These are phyloP conservation scores for Heliothis virescens DNA, from an alignment of 1,140 invertebrate species.

Conservation along the genomic window DNA sequence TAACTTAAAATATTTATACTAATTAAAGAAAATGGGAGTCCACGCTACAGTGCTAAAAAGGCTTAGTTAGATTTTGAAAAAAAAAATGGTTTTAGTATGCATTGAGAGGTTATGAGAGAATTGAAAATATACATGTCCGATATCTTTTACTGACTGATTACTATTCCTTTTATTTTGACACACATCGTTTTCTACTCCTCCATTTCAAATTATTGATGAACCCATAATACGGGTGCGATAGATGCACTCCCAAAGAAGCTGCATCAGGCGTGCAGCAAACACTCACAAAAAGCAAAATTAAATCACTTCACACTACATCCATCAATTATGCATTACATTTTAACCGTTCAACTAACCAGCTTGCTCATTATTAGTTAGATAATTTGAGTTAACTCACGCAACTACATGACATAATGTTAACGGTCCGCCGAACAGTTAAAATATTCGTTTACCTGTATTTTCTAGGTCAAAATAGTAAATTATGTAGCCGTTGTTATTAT, in stretches of 20 bases:
- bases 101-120: no score
- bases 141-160: no score
- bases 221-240: no score
- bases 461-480: conserved; percentile 52
- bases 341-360: not conserved
- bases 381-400: conserved; percentile 35
- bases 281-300: not conserved
- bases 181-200: no score
- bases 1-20: no score
- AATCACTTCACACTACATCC: conserved; percentile 12
- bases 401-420: conserved; percentile 51
- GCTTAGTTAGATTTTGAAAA: no score
- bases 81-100: no score
- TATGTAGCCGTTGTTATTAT: conserved; percentile 8
- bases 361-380: conserved; percentile 43
- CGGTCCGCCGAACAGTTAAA: conserved; percentile 43
- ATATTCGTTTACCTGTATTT: conserved; percentile 18
- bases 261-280: not conserved
- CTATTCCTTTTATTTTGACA: no score
- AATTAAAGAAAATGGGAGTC: no score
- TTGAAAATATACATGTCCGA: no score
- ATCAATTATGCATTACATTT: conserved; percentile 33
- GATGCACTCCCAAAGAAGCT: not conserved
- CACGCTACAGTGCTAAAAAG: no score
- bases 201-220: no score